Conservation (phyloP, 1,140 invertebrate genomes). For the Pseudomyrmex sp. region DNA sequence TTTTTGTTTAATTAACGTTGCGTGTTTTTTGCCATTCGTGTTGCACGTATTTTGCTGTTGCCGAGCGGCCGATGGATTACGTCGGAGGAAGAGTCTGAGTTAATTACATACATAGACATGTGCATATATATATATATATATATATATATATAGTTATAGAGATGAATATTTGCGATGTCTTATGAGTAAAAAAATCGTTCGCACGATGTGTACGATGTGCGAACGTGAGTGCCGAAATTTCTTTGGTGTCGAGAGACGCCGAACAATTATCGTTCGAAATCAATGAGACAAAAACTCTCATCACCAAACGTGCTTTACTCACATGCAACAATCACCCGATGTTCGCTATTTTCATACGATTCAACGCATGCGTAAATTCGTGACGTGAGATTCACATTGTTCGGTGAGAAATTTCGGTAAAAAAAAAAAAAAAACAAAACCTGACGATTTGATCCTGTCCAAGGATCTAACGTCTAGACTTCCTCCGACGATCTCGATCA, state of each 20-base stretch:
- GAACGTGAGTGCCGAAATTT: conserved; percentile 6
- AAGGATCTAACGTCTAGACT: neutral
- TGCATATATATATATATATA: neutral
- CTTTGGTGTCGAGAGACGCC: neutral
- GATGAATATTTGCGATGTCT: neutral
- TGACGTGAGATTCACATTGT: neutral
- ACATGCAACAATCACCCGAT: neutral
- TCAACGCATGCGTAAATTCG: neutral
- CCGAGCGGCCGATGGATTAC: conserved; percentile 57
- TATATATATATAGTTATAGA: too few relatives aligned
- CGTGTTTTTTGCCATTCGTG: conserved; percentile 77
- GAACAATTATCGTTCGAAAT: neutral
- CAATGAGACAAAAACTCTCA: neutral
- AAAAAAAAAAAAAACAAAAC: neutral
- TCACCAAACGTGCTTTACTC: neutral
- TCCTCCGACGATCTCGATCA: conserved; percentile 53
- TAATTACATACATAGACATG: neutral
- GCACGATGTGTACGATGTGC: too few relatives aligned
- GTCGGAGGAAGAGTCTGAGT: conserved; percentile 41
- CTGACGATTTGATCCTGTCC: neutral
- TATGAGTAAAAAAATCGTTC: too few relatives aligned
- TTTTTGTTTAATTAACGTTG: conserved; percentile 69
- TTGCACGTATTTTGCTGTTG: conserved; percentile 79
- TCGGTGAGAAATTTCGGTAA: conserved; percentile 18
- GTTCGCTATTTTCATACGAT: neutral